Evolutionary conservation across 2,797 vertebrate genomes (phyloP).

Genomic region (Cottoperca gobio): DNA sequence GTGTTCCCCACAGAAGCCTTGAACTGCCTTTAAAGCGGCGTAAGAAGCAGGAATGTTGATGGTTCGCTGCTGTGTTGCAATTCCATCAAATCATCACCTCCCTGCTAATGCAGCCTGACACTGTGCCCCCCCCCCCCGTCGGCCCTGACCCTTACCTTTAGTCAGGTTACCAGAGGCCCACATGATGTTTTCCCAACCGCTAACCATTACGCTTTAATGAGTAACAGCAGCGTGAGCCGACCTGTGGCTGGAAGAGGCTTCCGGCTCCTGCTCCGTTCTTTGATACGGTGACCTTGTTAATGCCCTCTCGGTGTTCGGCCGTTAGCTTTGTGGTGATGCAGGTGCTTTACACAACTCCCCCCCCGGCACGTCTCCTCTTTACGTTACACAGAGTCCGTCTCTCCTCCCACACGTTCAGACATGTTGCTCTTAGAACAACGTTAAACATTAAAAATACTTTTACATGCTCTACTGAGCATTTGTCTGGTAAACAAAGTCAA

Average conservation of each 20-base stretch:
- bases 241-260: conserved; percentile 60
- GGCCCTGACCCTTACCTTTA: conserved; percentile 70
- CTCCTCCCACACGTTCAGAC: conserved; percentile 16
- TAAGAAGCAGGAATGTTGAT: conserved; percentile 47
- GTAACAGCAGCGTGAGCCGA: conserved; percentile 71
- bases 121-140: background rate
- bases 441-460: too few species aligned
- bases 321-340: conserved; percentile 44
- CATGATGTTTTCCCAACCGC: conserved; percentile 76
- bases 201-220: conserved; percentile 82
- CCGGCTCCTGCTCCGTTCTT: conserved; percentile 41
- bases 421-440: too few species aligned
- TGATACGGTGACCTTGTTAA: conserved; percentile 56
- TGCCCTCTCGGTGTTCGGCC: conserved; percentile 41
- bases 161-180: conserved; percentile 58
- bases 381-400: conserved; percentile 12
- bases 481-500: too few species aligned
- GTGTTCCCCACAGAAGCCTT: conserved; percentile 49
- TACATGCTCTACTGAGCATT: too few species aligned
- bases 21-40: conserved; percentile 33
- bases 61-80: conserved; percentile 47
- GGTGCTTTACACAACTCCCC: conserved; percentile 53
- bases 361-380: background rate
- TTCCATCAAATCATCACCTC: conserved; percentile 65
- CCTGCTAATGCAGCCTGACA: conserved; percentile 58